Base-by-base conservation (phyloP, 1,140 invertebrate genomes). In the Branchinecta lindahli region DNA sequence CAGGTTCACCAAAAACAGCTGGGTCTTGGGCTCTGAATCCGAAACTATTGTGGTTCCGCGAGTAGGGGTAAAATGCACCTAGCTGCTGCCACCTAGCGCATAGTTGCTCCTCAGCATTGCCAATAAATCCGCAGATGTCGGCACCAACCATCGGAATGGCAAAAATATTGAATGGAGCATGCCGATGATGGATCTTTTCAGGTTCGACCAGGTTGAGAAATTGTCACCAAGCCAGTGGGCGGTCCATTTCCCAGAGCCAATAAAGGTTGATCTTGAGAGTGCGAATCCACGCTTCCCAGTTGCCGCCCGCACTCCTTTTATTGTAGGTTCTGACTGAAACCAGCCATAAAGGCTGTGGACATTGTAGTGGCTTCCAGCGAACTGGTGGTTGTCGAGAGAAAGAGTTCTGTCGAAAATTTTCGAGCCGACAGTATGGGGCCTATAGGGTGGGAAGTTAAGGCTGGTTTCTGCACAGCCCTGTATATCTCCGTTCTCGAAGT, bases 181-280 rank as follows among this genome's bases (percentile, higher is more conserved):
- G 20, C 79, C 82, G 66, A 82, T 78, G 45, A 85, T 79, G 9
- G 81, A 79, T 61, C 74, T 76, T 47, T 74, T 73, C 69, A 85
- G 72, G 72, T 83, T 77, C 7, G 75, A 72, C 83, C 82, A 85
- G 12, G 74, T 72, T 8, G 80, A 79, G 2, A 70, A 75, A 74
- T 84, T 82, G 73, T 84, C 83, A 15, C 82, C 83, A 9, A 79
- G 75, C 84, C 85, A 87, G 72, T 86, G 84, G 46, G 79, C 80
- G 68, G 77, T 79, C 75, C 79, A 84, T 67, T 79, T 73, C 21
- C 85, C 85, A 69, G 78, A 77, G 45, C 84, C 81, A 7, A 80
- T 72, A 75, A 80, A 85, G 3, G 82, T 84, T 15, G 83, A 83
- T 45, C 83, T 74, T 21, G 81, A 80, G 15, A 84, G 76, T 0